Evolutionary conservation across 2,113 vertebrate genomes (phyloP).

Genomic region (Meriones unguiculatus): DNA sequence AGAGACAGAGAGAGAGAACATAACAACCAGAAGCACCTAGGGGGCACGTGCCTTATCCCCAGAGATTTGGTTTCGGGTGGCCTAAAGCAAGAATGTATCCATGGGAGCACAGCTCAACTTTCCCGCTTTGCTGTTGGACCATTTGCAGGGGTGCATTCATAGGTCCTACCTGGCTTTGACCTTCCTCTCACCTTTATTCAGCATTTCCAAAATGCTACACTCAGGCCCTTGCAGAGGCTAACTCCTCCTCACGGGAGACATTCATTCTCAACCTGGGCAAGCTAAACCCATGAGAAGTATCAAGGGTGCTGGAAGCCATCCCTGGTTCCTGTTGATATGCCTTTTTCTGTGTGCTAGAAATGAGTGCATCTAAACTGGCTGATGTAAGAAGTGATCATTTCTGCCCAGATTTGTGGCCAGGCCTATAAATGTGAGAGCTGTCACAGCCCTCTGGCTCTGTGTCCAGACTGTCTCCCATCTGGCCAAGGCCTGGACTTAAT

Average conservation of each 20-base stretch:
- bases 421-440: not conserved
- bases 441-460: not conserved
- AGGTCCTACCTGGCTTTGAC: not conserved
- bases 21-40: not conserved
- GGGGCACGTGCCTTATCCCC: not conserved
- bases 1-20: not conserved
- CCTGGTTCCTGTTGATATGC: not conserved
- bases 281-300: not conserved
- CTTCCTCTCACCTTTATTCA: not conserved
- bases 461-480: conserved; percentile 44
- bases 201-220: not conserved
- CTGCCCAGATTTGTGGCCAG: conserved; percentile 50
- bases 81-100: not conserved
- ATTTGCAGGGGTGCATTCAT: not conserved
- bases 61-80: not conserved
- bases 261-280: not conserved
- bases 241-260: not conserved
- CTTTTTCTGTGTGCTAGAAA: conserved; percentile 3
- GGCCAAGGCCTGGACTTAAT: conserved; percentile 35
- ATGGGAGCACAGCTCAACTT: accelerated
- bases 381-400: conserved; percentile 16
- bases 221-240: not conserved
- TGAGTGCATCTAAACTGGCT: not conserved
- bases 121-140: not conserved
- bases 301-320: not conserved